A percentile compares a stretch with the other conserved stretches of the same genome.
These are phyloP conservation scores for Capromys pilorides DNA, from an alignment of 2,797 vertebrate genomes.

Conservation along the genomic window DNA sequence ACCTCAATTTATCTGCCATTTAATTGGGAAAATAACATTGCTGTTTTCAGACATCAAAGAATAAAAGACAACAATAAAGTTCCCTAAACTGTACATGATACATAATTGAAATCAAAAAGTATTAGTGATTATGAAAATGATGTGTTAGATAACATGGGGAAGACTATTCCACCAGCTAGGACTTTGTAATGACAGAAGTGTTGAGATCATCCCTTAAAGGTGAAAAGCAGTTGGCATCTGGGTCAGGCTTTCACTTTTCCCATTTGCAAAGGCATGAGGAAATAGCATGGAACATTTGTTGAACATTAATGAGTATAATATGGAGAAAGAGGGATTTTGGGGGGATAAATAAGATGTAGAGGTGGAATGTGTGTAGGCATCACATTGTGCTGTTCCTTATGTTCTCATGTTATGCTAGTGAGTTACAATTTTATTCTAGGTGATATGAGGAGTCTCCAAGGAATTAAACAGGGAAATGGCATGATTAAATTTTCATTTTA, in stretches of 20 bases:
- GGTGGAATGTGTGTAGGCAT: neutral
- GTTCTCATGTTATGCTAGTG: neutral
- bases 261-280: neutral
- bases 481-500: conserved; percentile 34
- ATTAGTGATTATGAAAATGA: neutral
- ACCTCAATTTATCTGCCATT: neutral
- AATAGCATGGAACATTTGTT: neutral
- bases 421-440: neutral
- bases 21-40: neutral
- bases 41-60: neutral
- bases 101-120: neutral
- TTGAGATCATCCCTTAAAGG: neutral
- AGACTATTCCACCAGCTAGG: neutral
- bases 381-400: neutral
- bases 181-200: neutral
- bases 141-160: neutral
- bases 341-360: accelerated
- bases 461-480: neutral
- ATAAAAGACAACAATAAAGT: neutral
- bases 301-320: neutral
- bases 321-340: neutral
- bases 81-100: neutral
- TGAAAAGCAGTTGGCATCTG: neutral
- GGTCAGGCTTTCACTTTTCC: neutral
- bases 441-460: neutral